A percentile compares a stretch with the other conserved stretches of the same genome.
Evolutionary conservation across 2,888 invertebrate species (phyloP).

Genomic region (Adelognathus sp.): DNA sequence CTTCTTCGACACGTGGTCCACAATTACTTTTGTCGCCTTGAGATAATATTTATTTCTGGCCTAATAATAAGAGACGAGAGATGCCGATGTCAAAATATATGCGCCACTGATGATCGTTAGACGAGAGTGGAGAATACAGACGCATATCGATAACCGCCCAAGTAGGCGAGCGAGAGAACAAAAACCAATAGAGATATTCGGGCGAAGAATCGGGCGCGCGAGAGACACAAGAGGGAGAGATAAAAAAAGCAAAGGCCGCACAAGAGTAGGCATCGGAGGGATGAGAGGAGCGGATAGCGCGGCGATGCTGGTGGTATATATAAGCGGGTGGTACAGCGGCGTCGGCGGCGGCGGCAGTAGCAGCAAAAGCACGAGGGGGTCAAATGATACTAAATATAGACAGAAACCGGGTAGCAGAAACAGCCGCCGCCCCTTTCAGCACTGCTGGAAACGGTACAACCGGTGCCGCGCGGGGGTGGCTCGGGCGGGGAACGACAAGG

Average conservation of each 20-base stretch:
- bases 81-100: neutral
- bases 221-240: neutral
- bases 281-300: constrained; percentile 23
- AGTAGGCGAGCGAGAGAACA: neutral
- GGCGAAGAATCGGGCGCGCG: constrained; percentile 13
- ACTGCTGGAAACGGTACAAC: constrained; percentile 62
- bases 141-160: neutral
- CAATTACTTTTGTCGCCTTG: too few species aligned
- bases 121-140: neutral
- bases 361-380: constrained; percentile 64
- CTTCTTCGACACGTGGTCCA: too few species aligned
- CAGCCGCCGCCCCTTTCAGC: constrained; percentile 80
- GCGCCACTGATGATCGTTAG: neutral
- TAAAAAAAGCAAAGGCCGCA: constrained; percentile 10
- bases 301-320: constrained; percentile 19
- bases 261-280: constrained; percentile 11
- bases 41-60: constrained; percentile 4
- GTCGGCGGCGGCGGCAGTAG: constrained; percentile 51
- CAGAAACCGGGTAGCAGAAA: constrained; percentile 80
- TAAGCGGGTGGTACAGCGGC: constrained; percentile 33
- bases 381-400: constrained; percentile 79
- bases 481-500: constrained; percentile 74
- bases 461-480: constrained; percentile 53
- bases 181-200: neutral
- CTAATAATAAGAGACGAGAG: neutral